Evolutionary conservation across 2,888 invertebrate genomes (phyloP).

Genomic region (Dromius quadrimaculatus): DNA sequence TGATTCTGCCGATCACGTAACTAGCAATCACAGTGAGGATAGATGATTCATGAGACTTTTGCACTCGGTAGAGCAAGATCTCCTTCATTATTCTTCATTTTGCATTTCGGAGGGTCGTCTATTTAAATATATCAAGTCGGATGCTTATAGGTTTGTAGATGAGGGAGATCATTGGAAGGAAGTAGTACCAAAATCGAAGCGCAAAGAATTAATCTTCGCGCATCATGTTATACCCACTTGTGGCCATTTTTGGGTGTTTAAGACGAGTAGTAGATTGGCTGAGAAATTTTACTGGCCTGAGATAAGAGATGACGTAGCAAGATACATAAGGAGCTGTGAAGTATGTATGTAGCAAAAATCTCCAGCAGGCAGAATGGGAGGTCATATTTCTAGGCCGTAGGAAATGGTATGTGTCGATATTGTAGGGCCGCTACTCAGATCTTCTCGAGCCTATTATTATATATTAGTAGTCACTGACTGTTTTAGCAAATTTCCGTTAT

Average conservation of each 20-base stretch:
- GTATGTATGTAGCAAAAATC: conserved; percentile 54
- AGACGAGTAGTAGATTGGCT: conserved; percentile 54
- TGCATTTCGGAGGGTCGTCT: conserved; percentile 27
- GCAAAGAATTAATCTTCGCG: conserved; percentile 48
- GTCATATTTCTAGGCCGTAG: conserved; percentile 53
- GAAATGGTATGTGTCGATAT: conserved; percentile 54
- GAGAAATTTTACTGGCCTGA: conserved; percentile 58
- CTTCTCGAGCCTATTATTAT: conserved; percentile 44
- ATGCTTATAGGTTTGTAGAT: conserved; percentile 18
- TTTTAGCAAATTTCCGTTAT: conserved; percentile 55
- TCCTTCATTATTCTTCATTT: conserved; percentile 50
- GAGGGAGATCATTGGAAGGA: conserved; percentile 54
- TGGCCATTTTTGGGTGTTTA: conserved; percentile 57
- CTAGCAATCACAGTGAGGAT: not conserved
- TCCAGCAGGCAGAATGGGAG: conserved; percentile 56
- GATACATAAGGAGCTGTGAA: conserved; percentile 56
- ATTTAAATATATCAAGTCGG: conserved; percentile 42
- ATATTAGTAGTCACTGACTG: conserved; percentile 54
- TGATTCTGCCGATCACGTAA: not conserved
- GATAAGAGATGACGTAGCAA: conserved; percentile 55
- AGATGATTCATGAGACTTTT: conserved; percentile 43
- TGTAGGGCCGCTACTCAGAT: conserved; percentile 55
- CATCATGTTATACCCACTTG: conserved; percentile 57
- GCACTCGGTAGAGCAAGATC: conserved; percentile 13
- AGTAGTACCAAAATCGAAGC: conserved; percentile 52